phyloP scores from a whole-genome alignment of 1,140 invertebrate genomes.

The Penaeus vannamei region DNA sequence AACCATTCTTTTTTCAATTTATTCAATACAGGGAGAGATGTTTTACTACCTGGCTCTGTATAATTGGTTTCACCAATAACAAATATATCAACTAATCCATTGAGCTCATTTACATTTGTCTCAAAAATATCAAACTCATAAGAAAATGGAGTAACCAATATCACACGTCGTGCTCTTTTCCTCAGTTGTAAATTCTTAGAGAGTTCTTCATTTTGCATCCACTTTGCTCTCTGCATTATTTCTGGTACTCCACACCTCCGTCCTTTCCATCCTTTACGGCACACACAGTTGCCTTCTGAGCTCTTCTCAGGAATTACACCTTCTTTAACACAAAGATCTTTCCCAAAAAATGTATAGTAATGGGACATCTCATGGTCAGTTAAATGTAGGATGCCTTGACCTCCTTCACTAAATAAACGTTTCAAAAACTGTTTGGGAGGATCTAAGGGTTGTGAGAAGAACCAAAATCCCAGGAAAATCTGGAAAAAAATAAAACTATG shows the following conservation, averaged over 20 bases:
- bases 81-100: slow-evolving; percentile 52
- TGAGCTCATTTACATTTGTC: slow-evolving; percentile 45
- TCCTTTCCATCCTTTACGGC: slow-evolving; percentile 45
- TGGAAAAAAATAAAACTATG: slow-evolving; percentile 10
- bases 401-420: slow-evolving; percentile 40
- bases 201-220: slow-evolving; percentile 48
- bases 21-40: slow-evolving; percentile 30
- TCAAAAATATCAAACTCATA: slow-evolving; percentile 59
- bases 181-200: slow-evolving; percentile 49
- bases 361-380: slow-evolving; percentile 37
- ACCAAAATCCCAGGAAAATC: slow-evolving; percentile 56
- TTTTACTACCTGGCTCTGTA: not conserved
- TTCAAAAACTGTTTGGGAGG: slow-evolving; percentile 41
- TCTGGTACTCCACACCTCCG: slow-evolving; percentile 52
- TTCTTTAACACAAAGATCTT: slow-evolving; percentile 53
- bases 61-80: slow-evolving; percentile 49
- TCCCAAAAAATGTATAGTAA: slow-evolving; percentile 40
- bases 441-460: slow-evolving; percentile 52
- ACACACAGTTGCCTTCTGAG: slow-evolving; percentile 41
- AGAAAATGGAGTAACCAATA: slow-evolving; percentile 40
- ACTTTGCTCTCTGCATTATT: slow-evolving; percentile 28
- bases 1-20: slow-evolving; percentile 55
- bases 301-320: slow-evolving; percentile 33
- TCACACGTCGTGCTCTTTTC: slow-evolving; percentile 44
- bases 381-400: slow-evolving; percentile 50